These are phyloP conservation scores for Microcebus lehilahytsara DNA, from an alignment of 2,113 vertebrate species.

Conservation along the genomic window DNA sequence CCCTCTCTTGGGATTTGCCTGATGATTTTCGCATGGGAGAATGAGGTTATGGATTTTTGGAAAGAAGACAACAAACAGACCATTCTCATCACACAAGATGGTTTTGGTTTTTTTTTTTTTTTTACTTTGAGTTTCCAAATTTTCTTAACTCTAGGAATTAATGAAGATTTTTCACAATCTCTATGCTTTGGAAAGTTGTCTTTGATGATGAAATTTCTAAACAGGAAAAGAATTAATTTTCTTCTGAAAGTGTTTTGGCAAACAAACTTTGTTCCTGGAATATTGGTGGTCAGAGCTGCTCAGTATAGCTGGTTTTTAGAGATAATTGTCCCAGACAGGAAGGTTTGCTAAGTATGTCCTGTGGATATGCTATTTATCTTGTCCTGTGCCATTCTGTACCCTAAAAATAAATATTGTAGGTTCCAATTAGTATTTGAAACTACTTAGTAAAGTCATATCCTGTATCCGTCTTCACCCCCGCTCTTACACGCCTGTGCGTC, in stretches of 20 bases:
- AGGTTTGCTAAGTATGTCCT: background rate
- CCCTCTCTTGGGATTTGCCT: background rate
- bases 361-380: background rate
- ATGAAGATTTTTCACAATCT: background rate
- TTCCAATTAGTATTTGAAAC: background rate
- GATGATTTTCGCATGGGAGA: background rate
- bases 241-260: background rate
- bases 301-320: background rate
- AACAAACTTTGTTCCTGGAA: background rate
- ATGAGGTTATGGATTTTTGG: background rate
- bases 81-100: background rate
- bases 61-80: background rate
- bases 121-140: background rate
- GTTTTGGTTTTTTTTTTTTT: background rate
- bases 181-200: background rate
- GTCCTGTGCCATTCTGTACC: background rate
- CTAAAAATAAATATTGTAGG: background rate
- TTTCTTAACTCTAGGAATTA: background rate
- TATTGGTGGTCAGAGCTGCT: background rate
- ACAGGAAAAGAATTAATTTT: background rate
- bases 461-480: background rate
- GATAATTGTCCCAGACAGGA: background rate
- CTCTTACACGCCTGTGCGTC: background rate
- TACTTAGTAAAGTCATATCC: no score
- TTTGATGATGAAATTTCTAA: background rate